Percentiles rank a stretch among this genome's conserved stretches.
These are phyloP conservation scores for Trichogramma pretiosum DNA, from an alignment of 1,140 invertebrate genomes.

Conservation along the genomic window DNA sequence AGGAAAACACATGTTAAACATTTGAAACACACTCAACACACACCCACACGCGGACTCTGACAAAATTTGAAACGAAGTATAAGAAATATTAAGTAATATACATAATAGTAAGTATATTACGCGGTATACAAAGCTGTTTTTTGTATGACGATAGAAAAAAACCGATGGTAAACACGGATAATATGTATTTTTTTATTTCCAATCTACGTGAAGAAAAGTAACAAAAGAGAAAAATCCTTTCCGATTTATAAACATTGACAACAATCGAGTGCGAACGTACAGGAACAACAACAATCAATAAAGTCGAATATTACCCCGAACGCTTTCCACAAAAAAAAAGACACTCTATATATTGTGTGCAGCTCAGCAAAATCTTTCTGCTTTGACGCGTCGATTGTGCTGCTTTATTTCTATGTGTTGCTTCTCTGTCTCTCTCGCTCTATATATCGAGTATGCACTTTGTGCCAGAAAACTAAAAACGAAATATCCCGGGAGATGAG, in stretches of 20 bases:
- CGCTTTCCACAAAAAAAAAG: no score
- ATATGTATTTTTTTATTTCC: constrained; percentile 20
- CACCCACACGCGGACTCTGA: not conserved
- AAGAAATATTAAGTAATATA: constrained; percentile 11
- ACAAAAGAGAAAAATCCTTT: not conserved
- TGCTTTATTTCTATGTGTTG: no score
- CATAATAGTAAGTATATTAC: no score
- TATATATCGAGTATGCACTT: no score
- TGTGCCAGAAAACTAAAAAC: not conserved
- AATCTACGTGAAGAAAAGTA: constrained; percentile 4
- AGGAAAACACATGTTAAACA: no score
- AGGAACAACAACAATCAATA: constrained; percentile 1
- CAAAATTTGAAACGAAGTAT: not conserved
- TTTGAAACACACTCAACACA: no score
- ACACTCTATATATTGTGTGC: constrained; percentile 4
- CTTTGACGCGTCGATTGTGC: constrained; percentile 11
- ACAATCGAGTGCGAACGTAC: constrained; percentile 11
- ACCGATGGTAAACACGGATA: constrained; percentile 3
- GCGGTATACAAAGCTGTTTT: constrained; percentile 12
- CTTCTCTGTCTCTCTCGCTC: no score
- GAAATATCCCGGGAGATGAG: no score
- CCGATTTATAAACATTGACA: not conserved
- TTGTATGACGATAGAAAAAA: no score
- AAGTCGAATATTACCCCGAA: no score
- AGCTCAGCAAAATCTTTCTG: constrained; percentile 7